Evolutionary conservation across 2,113 vertebrate genomes (phyloP).

Genomic region (Haplotaxodon microlepis): DNA sequence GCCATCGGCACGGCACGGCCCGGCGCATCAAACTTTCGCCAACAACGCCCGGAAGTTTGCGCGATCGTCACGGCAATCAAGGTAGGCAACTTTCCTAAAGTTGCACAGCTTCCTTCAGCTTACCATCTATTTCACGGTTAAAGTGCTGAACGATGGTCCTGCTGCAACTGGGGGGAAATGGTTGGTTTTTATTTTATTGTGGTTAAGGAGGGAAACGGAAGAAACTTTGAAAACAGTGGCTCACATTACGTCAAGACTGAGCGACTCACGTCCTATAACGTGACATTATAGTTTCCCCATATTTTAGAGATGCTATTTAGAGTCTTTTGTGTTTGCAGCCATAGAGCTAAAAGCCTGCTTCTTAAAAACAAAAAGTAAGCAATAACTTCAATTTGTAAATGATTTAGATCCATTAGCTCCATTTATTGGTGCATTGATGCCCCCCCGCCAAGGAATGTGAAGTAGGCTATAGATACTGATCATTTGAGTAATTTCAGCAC

Average conservation of each 20-base stretch:
- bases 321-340: background rate
- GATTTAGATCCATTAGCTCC: background rate
- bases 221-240: background rate
- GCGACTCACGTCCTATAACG: background rate
- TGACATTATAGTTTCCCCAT: background rate
- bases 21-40: slow-evolving; percentile 28
- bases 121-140: background rate
- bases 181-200: background rate
- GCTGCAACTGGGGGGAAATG: fast-evolving
- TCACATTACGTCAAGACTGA: background rate
- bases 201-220: background rate
- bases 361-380: background rate
- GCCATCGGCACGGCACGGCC: slow-evolving; percentile 4
- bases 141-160: background rate
- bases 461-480: background rate
- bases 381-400: background rate
- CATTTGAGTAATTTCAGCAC: background rate
- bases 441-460: background rate
- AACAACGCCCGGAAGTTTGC: background rate
- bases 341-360: background rate
- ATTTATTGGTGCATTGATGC: background rate
- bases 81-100: slow-evolving; percentile 17
- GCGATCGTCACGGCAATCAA: background rate
- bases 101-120: background rate
- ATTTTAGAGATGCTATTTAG: background rate